These are phyloP conservation scores for Ridgeia piscesae DNA, from an alignment of 1,140 invertebrate species.

Conservation along the genomic window DNA sequence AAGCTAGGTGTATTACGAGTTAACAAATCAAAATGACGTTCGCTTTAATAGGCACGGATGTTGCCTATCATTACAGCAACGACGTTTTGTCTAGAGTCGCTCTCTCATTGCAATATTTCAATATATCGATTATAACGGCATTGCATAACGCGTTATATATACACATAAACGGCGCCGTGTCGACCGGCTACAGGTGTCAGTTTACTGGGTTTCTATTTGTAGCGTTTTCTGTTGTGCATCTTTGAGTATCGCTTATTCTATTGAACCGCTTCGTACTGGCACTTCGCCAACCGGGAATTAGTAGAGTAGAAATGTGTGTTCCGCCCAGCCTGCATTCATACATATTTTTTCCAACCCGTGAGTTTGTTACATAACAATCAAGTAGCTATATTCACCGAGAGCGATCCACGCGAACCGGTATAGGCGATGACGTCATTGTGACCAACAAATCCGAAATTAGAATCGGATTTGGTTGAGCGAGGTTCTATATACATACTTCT, in stretches of 20 bases:
- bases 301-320: not conserved
- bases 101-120: too few relatives aligned
- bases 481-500: not conserved
- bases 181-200: not conserved
- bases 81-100: too few relatives aligned
- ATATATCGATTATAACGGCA: not conserved
- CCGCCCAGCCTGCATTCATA: not conserved
- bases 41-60: not conserved
- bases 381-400: not conserved
- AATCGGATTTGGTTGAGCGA: not conserved
- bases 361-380: not conserved
- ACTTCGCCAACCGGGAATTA: not conserved
- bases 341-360: not conserved
- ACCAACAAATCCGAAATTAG: not conserved
- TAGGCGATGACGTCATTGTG: not conserved
- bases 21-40: not conserved
- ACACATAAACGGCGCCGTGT: not conserved
- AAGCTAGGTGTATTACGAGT: not conserved
- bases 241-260: not conserved
- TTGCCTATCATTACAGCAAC: not conserved
- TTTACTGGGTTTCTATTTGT: not conserved
- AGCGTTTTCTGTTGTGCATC: not conserved
- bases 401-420: not conserved
- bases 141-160: not conserved
- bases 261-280: not conserved